Evolutionary conservation across 2,888 invertebrate genomes (phyloP).

Genomic region (Cheiracanthium punctorium): DNA sequence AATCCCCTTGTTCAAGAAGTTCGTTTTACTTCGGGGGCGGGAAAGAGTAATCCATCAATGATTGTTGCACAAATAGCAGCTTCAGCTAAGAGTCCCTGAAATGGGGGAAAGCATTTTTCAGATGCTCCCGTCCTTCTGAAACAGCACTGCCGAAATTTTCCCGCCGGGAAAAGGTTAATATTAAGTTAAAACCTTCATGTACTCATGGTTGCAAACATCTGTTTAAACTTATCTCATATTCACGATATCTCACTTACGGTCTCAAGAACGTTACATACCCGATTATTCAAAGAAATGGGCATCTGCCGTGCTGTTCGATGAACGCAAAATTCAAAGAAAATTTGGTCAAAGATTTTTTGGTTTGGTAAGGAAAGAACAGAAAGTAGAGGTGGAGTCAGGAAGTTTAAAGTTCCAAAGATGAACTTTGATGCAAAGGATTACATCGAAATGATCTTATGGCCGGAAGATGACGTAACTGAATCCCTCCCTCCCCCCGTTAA

Average conservation of each 20-base stretch:
- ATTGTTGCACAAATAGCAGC: no score
- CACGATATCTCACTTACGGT: background rate
- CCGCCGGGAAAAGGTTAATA: no score
- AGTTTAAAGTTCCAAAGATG: background rate
- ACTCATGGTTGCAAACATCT: conserved; percentile 11
- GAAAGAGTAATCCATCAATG: no score
- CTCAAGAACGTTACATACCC: conserved; percentile 8
- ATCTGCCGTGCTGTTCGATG: background rate
- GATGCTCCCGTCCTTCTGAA: no score
- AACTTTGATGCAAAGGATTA: background rate
- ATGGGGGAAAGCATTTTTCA: no score
- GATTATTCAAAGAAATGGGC: conserved; percentile 8
- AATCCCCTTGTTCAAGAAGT: no score
- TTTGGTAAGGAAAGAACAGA: background rate
- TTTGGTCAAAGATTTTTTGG: background rate
- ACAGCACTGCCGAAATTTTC: no score
- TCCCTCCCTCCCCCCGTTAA: background rate
- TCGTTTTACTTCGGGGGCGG: no score
- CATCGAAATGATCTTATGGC: background rate
- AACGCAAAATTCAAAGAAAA: background rate
- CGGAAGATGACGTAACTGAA: background rate
- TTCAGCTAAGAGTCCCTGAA: no score
- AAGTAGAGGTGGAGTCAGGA: conserved; percentile 5
- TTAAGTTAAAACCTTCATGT: conserved; percentile 16
- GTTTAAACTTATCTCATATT: conserved; percentile 4